Base-by-base conservation (phyloP, 2,113 vertebrate species). In the Eptesicus fuscus region DNA sequence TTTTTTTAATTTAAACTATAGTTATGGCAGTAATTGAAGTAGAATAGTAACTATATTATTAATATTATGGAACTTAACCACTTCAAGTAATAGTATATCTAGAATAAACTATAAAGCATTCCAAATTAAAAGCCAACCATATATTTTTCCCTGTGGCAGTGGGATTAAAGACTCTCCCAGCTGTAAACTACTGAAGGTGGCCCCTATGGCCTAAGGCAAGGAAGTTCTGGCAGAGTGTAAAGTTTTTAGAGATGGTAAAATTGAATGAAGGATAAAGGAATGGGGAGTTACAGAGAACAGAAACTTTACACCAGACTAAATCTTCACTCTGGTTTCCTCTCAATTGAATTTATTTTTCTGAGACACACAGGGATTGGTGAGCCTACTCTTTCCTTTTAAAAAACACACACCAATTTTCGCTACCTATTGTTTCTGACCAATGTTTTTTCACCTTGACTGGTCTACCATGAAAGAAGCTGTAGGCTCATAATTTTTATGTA, bases 41-140 rank as follows among this genome's bases (percentile, higher is more conserved):
- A 40, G 53, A 96, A 2, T 53, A 49, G 44, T 94, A 92, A 77
- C 63, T 67, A 67, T 87, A 84, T 83, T 92, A 94, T 86, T 94
- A 94, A 63, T 65, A 94, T 25, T n/a, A 85, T 61, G 37, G 40
- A 84, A 84, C 47, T 91, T 94, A 93, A 88, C 53, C 86, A 90
- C 23, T 88, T 91, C 20, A 23, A 30, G 1, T 93, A 88, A 88
- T n/a, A 90, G 74, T 67, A 28, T 84, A 82, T 40, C 18, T 61
- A 74, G 11, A 37, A 83, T 53, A 85, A 93, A 93, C 44, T 56
- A 42, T 84, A 65, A 77, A 83, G 30, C 14, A 93, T 74, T 95
- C 51, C 51, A 95, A 90, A 93, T 91, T 79, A 93, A 88, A 35
- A 95, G 71, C 40, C 17, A 84, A 69, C 47, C 73, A 69, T 49